Evolutionary conservation across 2,888 invertebrate species (phyloP), one percentile per base, ranked within the genome.

Genomic region (Drosophila fungiperda): DNA sequence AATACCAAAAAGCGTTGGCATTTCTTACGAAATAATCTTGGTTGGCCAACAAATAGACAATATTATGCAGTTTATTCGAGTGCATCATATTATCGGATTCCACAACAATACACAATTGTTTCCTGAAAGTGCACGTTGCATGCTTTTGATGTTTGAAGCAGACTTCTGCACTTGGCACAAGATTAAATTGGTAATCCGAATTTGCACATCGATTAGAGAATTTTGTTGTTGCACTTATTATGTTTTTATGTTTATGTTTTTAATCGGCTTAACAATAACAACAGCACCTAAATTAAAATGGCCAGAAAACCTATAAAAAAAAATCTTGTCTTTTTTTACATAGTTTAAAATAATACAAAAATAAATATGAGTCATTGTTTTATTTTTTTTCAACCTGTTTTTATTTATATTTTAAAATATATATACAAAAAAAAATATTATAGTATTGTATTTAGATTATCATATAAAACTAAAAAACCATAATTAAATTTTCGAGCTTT

Each of bases 91-190:
- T 26, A 4, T 26, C 11, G 17, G 54, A 54, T 54, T 38, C 8
- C 36, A 55, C 36, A 38, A 26, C 11, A 54, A 36, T 36, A 6
- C 23, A 53, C 33, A 35, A 35, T 53, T 17, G 53, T 35, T 53
- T 20, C 33, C 15, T 5, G 23, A 11, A 23, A 15, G 53, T 35
- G 9, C 23, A 17, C 11, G 53, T 6, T 36, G 17, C 23, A 23
- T 8, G 20, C 53, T 3, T 26, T 55, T 38, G 36, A 38, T 26
- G 36, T n/a, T 36, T 26, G 15, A 7, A 7, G 7, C 45, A 45
- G 45, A 20, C 45, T 20, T 15, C 45, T 45, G 45, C 20, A 45
- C 45, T 20, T 45, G 1, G 1, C 45, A 45, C 20, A 45, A 23
- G 15, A 1, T 23, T 8, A 23, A 45, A 15, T 45, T 12, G 15